Evolutionary conservation across 2,797 vertebrate species (phyloP).

Genomic region (Fistularia tabacaria): DNA sequence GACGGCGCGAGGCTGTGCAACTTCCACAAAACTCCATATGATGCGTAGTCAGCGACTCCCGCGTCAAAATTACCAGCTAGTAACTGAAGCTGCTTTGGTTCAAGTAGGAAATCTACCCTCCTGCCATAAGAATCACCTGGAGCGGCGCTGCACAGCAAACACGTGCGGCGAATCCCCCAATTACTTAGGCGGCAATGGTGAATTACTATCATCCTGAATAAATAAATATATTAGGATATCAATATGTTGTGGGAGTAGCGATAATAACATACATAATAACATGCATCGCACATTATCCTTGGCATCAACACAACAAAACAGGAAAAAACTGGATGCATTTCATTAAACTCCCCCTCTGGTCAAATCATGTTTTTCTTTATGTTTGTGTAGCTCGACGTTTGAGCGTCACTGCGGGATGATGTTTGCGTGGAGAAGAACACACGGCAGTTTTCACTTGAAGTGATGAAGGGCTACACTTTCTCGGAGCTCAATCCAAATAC

Average conservation of each 20-base stretch:
- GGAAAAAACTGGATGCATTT: slow-evolving; percentile 37
- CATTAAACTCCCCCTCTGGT: neutral
- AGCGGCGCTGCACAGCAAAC: slow-evolving; percentile 35
- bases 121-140: slow-evolving; percentile 40
- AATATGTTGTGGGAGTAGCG: slow-evolving; percentile 26
- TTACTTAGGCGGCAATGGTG: slow-evolving; percentile 37
- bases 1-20: neutral
- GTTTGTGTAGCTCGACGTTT: too few relatives aligned
- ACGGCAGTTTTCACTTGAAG: too few relatives aligned
- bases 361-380: too few relatives aligned
- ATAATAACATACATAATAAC: slow-evolving; percentile 18
- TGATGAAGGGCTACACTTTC: too few relatives aligned
- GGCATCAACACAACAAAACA: neutral
- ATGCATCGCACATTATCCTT: slow-evolving; percentile 7
- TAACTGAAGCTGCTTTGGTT: slow-evolving; percentile 54
- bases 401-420: too few relatives aligned
- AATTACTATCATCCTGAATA: slow-evolving; percentile 52
- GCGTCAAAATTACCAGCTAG: slow-evolving; percentile 55
- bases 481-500: too few relatives aligned
- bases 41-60: slow-evolving; percentile 30
- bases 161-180: slow-evolving; percentile 55
- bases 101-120: slow-evolving; percentile 37
- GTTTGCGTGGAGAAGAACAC: too few relatives aligned
- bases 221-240: slow-evolving; percentile 44
- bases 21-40: neutral